Conservation (phyloP, 2,888 invertebrate species). For the Mythimna lalbum region DNA sequence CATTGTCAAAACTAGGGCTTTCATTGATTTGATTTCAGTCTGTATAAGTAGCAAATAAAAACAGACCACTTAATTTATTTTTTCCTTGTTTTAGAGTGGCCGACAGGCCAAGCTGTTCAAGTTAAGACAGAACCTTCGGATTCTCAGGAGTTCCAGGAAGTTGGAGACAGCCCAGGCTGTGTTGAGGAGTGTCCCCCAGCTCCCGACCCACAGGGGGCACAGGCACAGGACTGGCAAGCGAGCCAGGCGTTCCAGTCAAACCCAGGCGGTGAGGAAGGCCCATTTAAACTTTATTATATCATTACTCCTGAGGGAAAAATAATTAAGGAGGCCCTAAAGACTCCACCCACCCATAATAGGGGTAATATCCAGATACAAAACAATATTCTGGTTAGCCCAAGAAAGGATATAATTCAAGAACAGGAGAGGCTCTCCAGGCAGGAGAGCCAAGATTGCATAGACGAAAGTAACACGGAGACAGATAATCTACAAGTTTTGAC, state of each 20-base stretch:
- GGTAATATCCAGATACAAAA: neutral
- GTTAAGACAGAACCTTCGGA: slow-evolving; percentile 1
- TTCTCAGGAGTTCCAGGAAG: neutral
- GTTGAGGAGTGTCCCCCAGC: neutral
- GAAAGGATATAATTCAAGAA: neutral
- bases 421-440: neutral
- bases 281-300: neutral
- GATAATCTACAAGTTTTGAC: neutral
- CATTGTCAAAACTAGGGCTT: neutral
- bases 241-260: neutral
- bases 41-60: neutral
- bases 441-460: too few relatives aligned
- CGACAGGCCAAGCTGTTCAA: neutral
- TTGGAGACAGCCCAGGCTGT: neutral
- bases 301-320: neutral
- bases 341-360: accelerated
- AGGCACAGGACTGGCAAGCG: neutral
- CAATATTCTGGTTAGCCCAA: slow-evolving; percentile 1
- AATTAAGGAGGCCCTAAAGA: neutral
- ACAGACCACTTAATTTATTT: neutral
- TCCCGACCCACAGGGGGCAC: too few relatives aligned
- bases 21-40: neutral
- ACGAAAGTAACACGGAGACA: neutral
- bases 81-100: slow-evolving; percentile 40
- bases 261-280: neutral